Conservation (phyloP, 1,140 invertebrate species). For the Trichonephila clavata region DNA sequence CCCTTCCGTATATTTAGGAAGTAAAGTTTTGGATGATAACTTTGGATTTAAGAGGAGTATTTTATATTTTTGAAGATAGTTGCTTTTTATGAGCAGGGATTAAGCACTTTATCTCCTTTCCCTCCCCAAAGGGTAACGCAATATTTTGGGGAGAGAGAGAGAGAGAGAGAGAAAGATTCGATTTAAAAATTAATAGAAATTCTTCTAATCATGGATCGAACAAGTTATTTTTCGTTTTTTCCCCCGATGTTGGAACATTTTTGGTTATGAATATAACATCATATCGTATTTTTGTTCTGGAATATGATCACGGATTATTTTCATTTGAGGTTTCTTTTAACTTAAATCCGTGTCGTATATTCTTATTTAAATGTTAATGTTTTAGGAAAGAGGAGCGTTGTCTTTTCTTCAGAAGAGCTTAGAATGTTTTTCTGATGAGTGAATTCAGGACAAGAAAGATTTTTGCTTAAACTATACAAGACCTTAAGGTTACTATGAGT, state of each 20-base stretch:
- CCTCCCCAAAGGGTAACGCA: background rate
- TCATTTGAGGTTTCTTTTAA: background rate
- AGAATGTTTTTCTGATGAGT: background rate
- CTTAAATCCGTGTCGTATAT: background rate
- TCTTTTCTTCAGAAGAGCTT: background rate
- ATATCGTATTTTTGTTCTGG: background rate
- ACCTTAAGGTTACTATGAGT: too few species aligned
- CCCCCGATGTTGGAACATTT: background rate
- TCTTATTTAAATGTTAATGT: background rate
- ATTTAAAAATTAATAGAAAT: slow-evolving; percentile 42
- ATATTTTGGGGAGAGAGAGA: slow-evolving; percentile 22
- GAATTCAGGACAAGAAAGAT: background rate
- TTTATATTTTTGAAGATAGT: slow-evolving; percentile 7
- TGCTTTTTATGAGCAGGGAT: slow-evolving; percentile 36
- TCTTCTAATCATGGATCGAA: background rate
- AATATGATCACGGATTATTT: background rate
- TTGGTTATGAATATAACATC: background rate
- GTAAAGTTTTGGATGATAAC: slow-evolving; percentile 13
- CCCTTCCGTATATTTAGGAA: slow-evolving; percentile 20
- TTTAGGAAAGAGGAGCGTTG: background rate
- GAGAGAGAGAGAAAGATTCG: too few species aligned
- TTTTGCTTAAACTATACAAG: too few species aligned
- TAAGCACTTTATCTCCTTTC: slow-evolving; percentile 28
- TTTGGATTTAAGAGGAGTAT: slow-evolving; percentile 11
- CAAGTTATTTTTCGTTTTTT: background rate